phyloP scores from a whole-genome alignment of 2,797 vertebrate species.

The Emydoidea blandingii region DNA sequence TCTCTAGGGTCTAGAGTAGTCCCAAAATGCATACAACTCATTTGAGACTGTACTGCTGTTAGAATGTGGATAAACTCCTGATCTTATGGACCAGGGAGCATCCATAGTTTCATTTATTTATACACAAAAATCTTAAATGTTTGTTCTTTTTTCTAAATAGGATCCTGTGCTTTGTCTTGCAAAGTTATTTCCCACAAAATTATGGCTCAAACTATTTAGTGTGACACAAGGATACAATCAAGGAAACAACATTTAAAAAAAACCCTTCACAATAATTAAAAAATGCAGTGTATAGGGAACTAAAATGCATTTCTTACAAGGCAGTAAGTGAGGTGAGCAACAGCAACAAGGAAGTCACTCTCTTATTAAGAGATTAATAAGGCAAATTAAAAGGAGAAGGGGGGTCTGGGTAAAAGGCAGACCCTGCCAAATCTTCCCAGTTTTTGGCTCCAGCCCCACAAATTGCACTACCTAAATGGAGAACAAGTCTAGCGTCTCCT shows the following conservation, averaged over 20 bases:
- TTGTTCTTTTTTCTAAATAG: neutral
- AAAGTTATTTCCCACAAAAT: fast-evolving
- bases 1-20: neutral
- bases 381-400: neutral
- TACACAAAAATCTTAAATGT: fast-evolving
- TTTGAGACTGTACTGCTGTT: neutral
- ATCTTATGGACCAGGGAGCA: fast-evolving
- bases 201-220: fast-evolving
- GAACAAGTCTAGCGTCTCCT: neutral
- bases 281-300: neutral
- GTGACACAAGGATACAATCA: neutral
- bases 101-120: fast-evolving
- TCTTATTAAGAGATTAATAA: neutral
- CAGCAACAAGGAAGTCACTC: neutral
- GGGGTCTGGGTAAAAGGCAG: neutral
- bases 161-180: fast-evolving
- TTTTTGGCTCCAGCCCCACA: neutral
- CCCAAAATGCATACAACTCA: fast-evolving
- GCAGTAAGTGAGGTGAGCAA: neutral
- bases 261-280: neutral
- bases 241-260: neutral
- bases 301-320: neutral
- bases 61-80: neutral
- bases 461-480: neutral
- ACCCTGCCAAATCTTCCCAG: neutral